Base-by-base conservation (phyloP, 2,113 vertebrate genomes). In the Smithornis capensis region DNA sequence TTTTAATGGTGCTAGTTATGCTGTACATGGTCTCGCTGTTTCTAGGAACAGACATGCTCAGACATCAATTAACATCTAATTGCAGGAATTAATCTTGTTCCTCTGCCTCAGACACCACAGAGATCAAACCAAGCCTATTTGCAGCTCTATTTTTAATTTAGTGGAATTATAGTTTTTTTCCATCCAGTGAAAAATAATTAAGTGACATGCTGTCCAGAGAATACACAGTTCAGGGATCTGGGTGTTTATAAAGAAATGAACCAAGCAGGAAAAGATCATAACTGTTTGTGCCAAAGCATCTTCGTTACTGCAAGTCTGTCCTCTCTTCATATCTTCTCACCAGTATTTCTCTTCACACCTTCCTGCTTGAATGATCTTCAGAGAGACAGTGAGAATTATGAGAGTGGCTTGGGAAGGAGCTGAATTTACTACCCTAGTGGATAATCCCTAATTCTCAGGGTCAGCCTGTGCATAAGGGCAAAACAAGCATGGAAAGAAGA, bases 21-120 rank as follows among this genome's bases (percentile, higher is more conserved):
- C 91, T 85, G 29, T 89, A 89, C 28, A 79, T 77, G 63, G 70
- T 93, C 93, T 91, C 88, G 87, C 95, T 95, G 93, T 86, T 94
- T 96, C 97, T 95, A 94, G 91, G 96, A 97, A 97, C 79, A 97
- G 94, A 96, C 92, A 92, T 45, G 67, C 93, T 96, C 90, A 97
- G 96, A 96, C 93, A 96, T 97, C 97, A 97, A 96, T 96, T 97
- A 98, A 95, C 94, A 93, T 93, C 87, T 96, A 97, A 97, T 97
- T 97, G 97, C 35, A 0, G 90, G 91, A 97, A 97, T 96, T 97
- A 97, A 95, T 97, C 96, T 96, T 95, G 77, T 94, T 97, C 95
- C 91, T 95, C 84, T 94, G 83, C 80, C 88, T 84, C 82, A 94
- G 92, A 94, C 13, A 40, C 95, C 79, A 95, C 87, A 86, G 89